These are phyloP conservation scores for Labia minor DNA, from an alignment of 2,888 invertebrate species.

Conservation along the genomic window DNA sequence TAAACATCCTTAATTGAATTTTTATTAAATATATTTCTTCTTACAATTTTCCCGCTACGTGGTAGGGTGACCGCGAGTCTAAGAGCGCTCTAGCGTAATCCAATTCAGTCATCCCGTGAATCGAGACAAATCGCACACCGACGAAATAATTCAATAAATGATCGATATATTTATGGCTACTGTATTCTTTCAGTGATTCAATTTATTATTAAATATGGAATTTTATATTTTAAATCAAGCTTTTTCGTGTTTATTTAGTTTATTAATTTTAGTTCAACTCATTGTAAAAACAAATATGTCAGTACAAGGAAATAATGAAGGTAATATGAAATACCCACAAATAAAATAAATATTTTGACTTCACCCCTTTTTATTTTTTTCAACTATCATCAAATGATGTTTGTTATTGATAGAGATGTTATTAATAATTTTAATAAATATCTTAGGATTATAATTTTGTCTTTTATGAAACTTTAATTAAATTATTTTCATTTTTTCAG, in stretches of 20 bases:
- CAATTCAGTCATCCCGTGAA: background rate
- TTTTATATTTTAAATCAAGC: constrained; percentile 25
- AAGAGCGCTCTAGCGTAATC: constrained; percentile 1
- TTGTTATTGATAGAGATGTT: too few relatives aligned
- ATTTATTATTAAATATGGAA: constrained; percentile 24
- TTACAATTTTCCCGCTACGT: too few relatives aligned
- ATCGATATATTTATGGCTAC: constrained; percentile 13
- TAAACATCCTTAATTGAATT: too few relatives aligned
- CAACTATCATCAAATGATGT: constrained; percentile 23
- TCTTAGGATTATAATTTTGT: too few relatives aligned
- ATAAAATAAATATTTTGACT: background rate
- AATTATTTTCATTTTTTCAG: constrained; percentile 40
- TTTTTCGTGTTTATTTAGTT: constrained; percentile 49
- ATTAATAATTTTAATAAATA: too few relatives aligned
- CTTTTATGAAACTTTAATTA: too few relatives aligned
- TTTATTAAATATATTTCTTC: too few relatives aligned
- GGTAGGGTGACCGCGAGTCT: background rate
- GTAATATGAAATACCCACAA: constrained; percentile 39
- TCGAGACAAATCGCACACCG: constrained; percentile 8
- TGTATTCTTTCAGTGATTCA: background rate
- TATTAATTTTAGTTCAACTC: constrained; percentile 55
- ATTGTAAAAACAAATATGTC: constrained; percentile 57
- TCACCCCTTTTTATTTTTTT: constrained; percentile 16
- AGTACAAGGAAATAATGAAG: constrained; percentile 63
- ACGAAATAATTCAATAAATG: background rate